Percentiles rank a stretch among this genome's conserved stretches.
phyloP scores from a whole-genome alignment of 2,888 invertebrate species.

The Schizaphis graminum region DNA sequence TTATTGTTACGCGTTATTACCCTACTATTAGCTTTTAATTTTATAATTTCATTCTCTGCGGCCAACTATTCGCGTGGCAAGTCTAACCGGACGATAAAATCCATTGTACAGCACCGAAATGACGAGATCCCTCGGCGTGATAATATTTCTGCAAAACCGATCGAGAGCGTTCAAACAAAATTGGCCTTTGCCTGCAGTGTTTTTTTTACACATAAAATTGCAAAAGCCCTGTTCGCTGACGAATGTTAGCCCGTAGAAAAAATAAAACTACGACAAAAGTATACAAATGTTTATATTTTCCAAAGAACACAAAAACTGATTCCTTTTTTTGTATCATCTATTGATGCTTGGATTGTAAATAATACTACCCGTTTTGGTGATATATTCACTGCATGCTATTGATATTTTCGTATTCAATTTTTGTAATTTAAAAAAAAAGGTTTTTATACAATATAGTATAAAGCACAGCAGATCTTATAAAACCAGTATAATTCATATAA shows the following conservation, averaged over 20 bases:
- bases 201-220: background rate
- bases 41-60: background rate
- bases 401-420: background rate
- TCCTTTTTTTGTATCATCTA: background rate
- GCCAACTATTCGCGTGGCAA: background rate
- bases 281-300: background rate
- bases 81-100: background rate
- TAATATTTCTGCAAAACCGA: background rate
- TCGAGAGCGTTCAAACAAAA: background rate
- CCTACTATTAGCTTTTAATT: background rate
- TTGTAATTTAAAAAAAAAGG: background rate
- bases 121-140: background rate
- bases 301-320: background rate
- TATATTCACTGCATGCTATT: background rate
- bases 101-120: background rate
- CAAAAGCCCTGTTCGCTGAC: background rate
- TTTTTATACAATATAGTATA: background rate
- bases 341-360: background rate
- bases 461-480: background rate
- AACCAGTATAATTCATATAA: background rate
- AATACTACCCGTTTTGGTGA: background rate
- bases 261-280: background rate
- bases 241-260: background rate
- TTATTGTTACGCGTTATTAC: background rate
- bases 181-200: background rate